These are phyloP conservation scores for Drosophila paramelanica DNA, from an alignment of 2,888 invertebrate species.

Conservation along the genomic window DNA sequence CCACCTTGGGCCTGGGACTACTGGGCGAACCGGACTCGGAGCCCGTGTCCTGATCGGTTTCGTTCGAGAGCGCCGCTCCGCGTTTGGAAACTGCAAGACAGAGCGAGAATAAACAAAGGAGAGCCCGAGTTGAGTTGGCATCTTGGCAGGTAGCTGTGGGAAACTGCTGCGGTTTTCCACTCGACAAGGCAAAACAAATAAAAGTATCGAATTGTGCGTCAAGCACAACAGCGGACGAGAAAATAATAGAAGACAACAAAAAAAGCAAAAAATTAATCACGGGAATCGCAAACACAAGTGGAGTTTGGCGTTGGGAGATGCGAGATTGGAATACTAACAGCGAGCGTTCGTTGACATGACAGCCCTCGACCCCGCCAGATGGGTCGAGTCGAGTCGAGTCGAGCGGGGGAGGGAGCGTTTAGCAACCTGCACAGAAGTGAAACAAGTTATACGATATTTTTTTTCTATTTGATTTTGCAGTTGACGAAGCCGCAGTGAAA, in stretches of 20 bases:
- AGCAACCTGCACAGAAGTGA: conserved; percentile 64
- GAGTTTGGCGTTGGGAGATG: conserved; percentile 1
- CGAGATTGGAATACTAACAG: conserved; percentile 1
- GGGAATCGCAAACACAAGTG: conserved; percentile 67
- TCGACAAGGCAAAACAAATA: conserved; percentile 61
- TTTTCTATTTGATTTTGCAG: conserved; percentile 56
- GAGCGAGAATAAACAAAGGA: background rate
- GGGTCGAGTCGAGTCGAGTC: too few species aligned
- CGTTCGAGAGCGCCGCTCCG: conserved; percentile 83
- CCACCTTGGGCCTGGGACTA: conserved; percentile 82
- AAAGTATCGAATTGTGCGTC: conserved; percentile 69
- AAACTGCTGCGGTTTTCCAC: conserved; percentile 67
- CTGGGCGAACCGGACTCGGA: conserved; percentile 84
- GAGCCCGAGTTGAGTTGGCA: conserved; percentile 23
- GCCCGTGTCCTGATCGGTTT: conserved; percentile 85
- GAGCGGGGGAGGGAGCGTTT: too few species aligned
- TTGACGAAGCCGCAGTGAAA: conserved; percentile 81
- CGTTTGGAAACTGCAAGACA: conserved; percentile 83
- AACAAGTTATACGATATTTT: conserved; percentile 82
- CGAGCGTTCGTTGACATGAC: conserved; percentile 63
- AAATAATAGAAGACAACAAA: conserved; percentile 30
- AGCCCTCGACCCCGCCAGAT: conserved; percentile 26
- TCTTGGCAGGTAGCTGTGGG: conserved; percentile 50
- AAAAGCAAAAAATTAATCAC: conserved; percentile 61
- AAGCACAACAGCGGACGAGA: conserved; percentile 4